Conservation (phyloP, 2,888 invertebrate genomes). For the Synanthedon myopaeformis region DNA sequence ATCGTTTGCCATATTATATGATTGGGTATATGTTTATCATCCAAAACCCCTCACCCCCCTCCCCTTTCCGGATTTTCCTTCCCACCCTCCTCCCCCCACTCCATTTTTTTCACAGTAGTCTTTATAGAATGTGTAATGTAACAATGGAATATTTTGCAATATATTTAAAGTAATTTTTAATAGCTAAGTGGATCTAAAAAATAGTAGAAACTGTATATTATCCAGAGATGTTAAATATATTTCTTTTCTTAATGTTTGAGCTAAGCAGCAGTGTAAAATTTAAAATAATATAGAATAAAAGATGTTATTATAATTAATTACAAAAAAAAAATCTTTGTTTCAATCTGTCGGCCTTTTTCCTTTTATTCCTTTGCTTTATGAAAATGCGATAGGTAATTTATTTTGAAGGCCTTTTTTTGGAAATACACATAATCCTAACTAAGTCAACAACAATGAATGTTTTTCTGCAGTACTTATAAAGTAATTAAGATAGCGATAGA, state of each 20-base stretch:
- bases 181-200: slow-evolving; percentile 58
- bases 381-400: too few species aligned
- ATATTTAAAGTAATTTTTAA: slow-evolving; percentile 47
- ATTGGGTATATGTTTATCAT: too few species aligned
- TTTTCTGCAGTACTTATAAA: too few species aligned
- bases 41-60: slow-evolving; percentile 36
- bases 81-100: slow-evolving; percentile 17
- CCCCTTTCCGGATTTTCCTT: slow-evolving; percentile 17
- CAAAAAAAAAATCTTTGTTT: slow-evolving; percentile 56
- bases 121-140: slow-evolving; percentile 36
- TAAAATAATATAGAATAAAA: slow-evolving; percentile 71
- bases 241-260: slow-evolving; percentile 67
- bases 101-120: slow-evolving; percentile 10
- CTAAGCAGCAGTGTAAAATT: slow-evolving; percentile 67
- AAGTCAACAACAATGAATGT: too few species aligned
- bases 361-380: slow-evolving; percentile 1
- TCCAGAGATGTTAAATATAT: slow-evolving; percentile 69
- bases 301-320: slow-evolving; percentile 71
- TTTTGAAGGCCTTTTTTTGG: too few species aligned
- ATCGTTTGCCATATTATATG: slow-evolving; percentile 37
- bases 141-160: slow-evolving; percentile 69
- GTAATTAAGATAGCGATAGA: too few species aligned
- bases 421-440: too few species aligned
- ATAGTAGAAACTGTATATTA: slow-evolving; percentile 62
- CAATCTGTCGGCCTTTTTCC: slow-evolving; percentile 42